These are phyloP conservation scores for Diadumene lineata DNA, from an alignment of 92 coral and sea anemone genomes.

Conservation along the genomic window DNA sequence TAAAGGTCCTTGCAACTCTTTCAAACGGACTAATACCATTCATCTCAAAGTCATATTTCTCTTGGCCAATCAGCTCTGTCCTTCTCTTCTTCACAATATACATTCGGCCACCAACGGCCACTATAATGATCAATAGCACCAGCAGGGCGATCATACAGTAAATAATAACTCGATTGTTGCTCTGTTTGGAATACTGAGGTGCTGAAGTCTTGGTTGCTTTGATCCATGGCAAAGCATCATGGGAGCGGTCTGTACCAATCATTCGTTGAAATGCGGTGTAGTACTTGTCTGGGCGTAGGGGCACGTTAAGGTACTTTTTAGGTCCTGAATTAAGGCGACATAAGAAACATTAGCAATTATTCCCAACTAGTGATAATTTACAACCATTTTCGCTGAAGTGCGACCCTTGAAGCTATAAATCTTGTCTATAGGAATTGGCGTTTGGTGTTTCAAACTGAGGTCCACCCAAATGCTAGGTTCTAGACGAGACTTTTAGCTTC, in stretches of 20 bases:
- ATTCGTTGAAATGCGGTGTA: conserved; percentile 40
- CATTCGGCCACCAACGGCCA: background rate
- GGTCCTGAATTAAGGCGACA: too few species aligned
- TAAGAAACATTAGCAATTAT: too few species aligned
- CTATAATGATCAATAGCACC: background rate
- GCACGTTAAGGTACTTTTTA: conserved; percentile 21
- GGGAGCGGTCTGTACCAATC: background rate
- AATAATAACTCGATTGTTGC: conserved; percentile 1
- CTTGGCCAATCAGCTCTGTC: background rate
- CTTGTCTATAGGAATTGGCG: too few species aligned
- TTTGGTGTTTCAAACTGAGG: too few species aligned
- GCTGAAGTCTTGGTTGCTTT: conserved; percentile 4
- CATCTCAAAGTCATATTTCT: conserved; percentile 17
- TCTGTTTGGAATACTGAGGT: background rate
- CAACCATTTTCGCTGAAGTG: too few species aligned
- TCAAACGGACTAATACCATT: conserved; percentile 24
- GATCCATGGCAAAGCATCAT: conserved; percentile 32
- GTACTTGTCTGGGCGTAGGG: conserved; percentile 20
- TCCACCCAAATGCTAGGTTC: too few species aligned
- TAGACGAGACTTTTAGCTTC: too few species aligned
- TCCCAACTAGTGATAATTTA: too few species aligned
- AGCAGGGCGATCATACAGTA: conserved; percentile 12
- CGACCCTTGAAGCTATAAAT: too few species aligned
- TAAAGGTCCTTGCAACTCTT: conserved; percentile 33
- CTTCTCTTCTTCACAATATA: conserved; percentile 6